These are phyloP conservation scores for Quadriops clusia DNA, from an alignment of 2,888 invertebrate genomes.

Conservation along the genomic window DNA sequence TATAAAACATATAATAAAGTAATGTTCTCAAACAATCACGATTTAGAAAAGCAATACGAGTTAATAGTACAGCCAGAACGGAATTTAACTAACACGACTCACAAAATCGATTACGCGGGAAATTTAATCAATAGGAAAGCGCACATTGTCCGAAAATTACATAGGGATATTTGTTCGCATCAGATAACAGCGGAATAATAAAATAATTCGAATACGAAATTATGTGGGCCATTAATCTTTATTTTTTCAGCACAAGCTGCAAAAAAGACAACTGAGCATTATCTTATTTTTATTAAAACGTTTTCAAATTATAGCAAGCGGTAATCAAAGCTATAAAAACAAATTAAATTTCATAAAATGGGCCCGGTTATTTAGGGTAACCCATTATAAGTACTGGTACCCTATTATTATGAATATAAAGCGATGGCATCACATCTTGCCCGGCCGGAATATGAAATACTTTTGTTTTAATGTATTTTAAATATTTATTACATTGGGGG, in stretches of 20 bases:
- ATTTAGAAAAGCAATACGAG: too few relatives aligned
- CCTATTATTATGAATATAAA: slow-evolving; percentile 32
- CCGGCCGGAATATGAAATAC: slow-evolving; percentile 20
- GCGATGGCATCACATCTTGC: slow-evolving; percentile 19
- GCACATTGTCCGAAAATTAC: too few relatives aligned
- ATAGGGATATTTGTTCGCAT: too few relatives aligned
- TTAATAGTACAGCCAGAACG: too few relatives aligned
- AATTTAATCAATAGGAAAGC: too few relatives aligned
- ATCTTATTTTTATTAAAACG: slow-evolving; percentile 25
- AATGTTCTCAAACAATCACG: too few relatives aligned
- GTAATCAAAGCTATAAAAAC: slow-evolving; percentile 42
- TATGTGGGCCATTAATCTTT: slow-evolving; percentile 14
- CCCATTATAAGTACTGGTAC: slow-evolving; percentile 35
- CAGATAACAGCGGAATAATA: too few relatives aligned
- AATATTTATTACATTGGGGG: too few relatives aligned
- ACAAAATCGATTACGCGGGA: too few relatives aligned
- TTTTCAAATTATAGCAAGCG: slow-evolving; percentile 37
- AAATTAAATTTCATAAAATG: slow-evolving; percentile 39
- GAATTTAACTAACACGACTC: too few relatives aligned
- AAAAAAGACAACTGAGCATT: slow-evolving; percentile 14
- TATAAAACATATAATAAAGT: too few relatives aligned
- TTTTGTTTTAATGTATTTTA: slow-evolving; percentile 32
- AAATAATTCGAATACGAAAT: slow-evolving; percentile 14
- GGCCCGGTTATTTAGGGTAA: slow-evolving; percentile 37
- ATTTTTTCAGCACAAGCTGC: slow-evolving; percentile 10